phyloP scores from a whole-genome alignment of 1,140 invertebrate genomes.

The Patella vulgata region DNA sequence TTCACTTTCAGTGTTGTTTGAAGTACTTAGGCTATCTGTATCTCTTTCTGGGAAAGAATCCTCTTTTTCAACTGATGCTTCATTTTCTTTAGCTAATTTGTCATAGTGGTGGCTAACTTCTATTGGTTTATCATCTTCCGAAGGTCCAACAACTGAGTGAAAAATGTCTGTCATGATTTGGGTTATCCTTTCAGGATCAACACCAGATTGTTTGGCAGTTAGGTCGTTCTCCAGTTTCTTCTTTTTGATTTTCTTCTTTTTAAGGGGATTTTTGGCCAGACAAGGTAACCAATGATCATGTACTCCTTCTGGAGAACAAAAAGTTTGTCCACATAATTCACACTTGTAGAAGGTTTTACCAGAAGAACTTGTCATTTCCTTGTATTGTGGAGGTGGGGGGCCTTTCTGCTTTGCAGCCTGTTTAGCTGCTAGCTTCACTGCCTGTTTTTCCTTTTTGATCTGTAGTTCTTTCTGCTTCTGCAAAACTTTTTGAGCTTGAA shows the following conservation, averaged over 20 bases:
- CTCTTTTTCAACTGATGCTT: not conserved
- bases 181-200: not conserved
- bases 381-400: conserved; percentile 7
- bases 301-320: conserved; percentile 27
- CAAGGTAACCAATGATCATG: conserved; percentile 27
- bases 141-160: not conserved
- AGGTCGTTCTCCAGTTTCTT: not conserved
- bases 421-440: not conserved
- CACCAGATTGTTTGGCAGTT: not conserved
- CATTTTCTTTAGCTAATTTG: not conserved
- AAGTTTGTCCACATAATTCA: conserved; percentile 25
- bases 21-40: too few species aligned
- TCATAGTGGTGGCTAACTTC: not conserved
- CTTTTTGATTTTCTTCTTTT: conserved; percentile 3
- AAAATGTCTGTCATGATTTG: not conserved
- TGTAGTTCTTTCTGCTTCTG: too few species aligned
- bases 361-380: conserved; percentile 27
- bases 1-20: not conserved
- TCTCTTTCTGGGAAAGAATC: not conserved
- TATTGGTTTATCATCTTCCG: not conserved
- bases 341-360: conserved; percentile 33
- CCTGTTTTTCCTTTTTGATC: not conserved
- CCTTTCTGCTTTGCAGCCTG: too few species aligned
- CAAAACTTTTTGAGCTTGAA: too few species aligned
- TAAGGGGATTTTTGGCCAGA: conserved; percentile 14